Base-by-base conservation (phyloP, 1,140 invertebrate genomes). In the Cyclina sinensis region DNA sequence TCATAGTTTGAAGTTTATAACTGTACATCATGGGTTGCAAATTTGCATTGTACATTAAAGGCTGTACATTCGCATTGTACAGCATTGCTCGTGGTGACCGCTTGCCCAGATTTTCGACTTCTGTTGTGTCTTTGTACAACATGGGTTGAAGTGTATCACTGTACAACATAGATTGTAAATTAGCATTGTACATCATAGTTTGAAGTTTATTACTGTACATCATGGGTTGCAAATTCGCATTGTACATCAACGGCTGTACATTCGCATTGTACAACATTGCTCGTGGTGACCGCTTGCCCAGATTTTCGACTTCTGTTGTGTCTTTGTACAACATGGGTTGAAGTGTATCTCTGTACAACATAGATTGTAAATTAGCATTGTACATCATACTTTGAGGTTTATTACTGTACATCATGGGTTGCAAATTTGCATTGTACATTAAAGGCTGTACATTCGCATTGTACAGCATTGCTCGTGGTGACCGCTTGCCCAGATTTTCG, bases 351-450 rank as follows among this genome's bases (percentile, higher is more conserved):
- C 11, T 21, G 9, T 68, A 12, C 24, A 24, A 12, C 37, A n/a
- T n/a, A n/a, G n/a, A n/a, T n/a, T n/a, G n/a, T n/a, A n/a, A n/a
- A 30, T 74, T 2, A 24, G 37, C 70, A 11, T 48, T 48, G 39
- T 74, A 74, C 70, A 74, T 74, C 70, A 74, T 74, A 1, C 39
- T n/a, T 74, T 74, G 70, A 2, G 18, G 24, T 70, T 30, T 5
- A 3, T 32, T 39, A 4, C 18, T 27, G 30, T 39, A 35, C 68
- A 12, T 30, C 68, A 32, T 32, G 48, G 16, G 37, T 12, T 51
- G 74, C 37, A 16, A 21, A 32, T 48, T 16, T 1, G 3, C 32
- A 5, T 27, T 21, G 9, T 48, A 11, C 21, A n/a, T n/a, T n/a
- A n/a, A n/a, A n/a, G 24, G 16, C 30, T 70, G 16, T 7, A 11